A percentile compares a stretch with the other conserved stretches of the same genome.
Evolutionary conservation across 2,888 invertebrate species (phyloP).

Genomic region (Stratiomys singularior): DNA sequence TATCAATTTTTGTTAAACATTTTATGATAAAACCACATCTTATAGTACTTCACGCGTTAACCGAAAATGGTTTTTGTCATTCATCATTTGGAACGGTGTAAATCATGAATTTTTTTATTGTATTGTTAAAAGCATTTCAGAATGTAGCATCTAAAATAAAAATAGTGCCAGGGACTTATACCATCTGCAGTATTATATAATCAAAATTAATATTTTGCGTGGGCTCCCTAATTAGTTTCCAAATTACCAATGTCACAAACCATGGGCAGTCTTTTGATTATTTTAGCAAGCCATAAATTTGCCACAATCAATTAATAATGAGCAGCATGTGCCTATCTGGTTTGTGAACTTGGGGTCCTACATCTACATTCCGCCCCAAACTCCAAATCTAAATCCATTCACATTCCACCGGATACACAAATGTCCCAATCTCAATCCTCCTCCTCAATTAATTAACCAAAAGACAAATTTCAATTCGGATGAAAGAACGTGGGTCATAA

Average conservation of each 20-base stretch:
- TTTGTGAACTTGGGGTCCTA: not conserved
- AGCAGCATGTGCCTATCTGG: conserved; percentile 27
- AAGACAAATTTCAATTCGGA: conserved; percentile 50
- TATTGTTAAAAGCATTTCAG: too few species aligned
- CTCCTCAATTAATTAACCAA: conserved; percentile 50
- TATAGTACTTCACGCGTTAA: too few species aligned
- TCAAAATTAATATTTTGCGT: not conserved
- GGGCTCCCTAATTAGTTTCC: not conserved
- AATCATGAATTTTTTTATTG: too few species aligned
- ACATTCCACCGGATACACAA: not conserved
- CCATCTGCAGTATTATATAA: too few species aligned
- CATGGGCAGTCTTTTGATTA: not conserved
- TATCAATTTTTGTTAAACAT: too few species aligned
- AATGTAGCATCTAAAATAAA: too few species aligned
- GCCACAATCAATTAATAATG: conserved; percentile 26
- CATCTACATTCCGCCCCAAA: not conserved
- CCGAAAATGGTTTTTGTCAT: too few species aligned
- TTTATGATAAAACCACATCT: too few species aligned
- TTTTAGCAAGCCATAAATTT: conserved; percentile 12
- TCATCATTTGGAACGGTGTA: too few species aligned
- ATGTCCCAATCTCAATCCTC: conserved; percentile 7
- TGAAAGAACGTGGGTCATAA: conserved; percentile 50
- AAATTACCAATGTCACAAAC: conserved; percentile 9
- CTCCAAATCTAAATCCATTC: not conserved
- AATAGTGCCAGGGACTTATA: too few species aligned